Conservation (phyloP, 2,888 invertebrate species). For the Hemaris fuciformis region DNA sequence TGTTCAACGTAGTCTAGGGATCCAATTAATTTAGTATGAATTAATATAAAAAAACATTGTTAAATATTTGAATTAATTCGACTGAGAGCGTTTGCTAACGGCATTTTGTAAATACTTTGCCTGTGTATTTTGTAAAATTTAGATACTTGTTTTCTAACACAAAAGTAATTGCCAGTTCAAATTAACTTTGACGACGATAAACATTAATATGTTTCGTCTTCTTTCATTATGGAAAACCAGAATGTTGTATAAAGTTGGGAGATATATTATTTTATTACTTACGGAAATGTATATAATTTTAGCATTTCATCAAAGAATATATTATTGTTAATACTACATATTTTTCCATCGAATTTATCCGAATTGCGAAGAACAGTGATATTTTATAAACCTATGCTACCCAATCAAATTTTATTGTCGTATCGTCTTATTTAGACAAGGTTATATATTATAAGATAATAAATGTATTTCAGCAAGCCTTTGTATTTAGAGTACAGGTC, state of each 20-base stretch:
- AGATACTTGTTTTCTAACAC: constrained; percentile 13
- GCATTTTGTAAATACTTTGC: neutral
- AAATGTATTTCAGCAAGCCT: neutral
- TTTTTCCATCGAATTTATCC: too few species aligned
- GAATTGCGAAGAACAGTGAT: too few species aligned
- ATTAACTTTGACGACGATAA: neutral
- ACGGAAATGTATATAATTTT: too few species aligned
- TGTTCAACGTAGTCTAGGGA: neutral
- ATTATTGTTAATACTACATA: too few species aligned
- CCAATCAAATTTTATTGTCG: neutral
- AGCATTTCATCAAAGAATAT: too few species aligned
- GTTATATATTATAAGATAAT: neutral
- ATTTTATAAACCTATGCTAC: neutral
- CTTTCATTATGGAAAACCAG: too few species aligned
- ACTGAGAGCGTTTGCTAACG: neutral
- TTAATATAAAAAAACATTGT: neutral
- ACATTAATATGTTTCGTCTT: neutral
- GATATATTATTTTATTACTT: too few species aligned
- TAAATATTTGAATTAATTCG: constrained; percentile 9
- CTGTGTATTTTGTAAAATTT: neutral
- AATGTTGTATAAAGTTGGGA: too few species aligned
- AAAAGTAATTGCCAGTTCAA: neutral
- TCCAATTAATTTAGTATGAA: neutral
- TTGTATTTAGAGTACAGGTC: neutral
- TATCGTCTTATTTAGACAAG: neutral